Evolutionary conservation across 2,888 invertebrate genomes (phyloP).

Genomic region (Sarcophaga variegata): DNA sequence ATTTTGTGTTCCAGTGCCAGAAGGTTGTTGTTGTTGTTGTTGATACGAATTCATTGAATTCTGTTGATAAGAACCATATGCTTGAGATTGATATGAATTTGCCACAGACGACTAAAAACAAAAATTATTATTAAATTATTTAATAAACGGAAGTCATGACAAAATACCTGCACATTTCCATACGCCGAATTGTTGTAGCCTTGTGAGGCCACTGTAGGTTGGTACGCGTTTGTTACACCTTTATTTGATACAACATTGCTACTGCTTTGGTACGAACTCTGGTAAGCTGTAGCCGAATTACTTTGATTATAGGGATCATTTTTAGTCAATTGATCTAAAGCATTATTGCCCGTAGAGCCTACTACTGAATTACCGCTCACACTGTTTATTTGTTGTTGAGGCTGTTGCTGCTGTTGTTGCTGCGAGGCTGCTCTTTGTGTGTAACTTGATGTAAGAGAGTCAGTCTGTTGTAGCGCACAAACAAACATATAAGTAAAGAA

Average conservation of each 20-base stretch:
- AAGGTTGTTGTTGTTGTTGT: constrained; percentile 76
- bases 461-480: constrained; percentile 73
- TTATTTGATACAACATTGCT: constrained; percentile 76
- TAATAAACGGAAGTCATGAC: neutral
- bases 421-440: constrained; percentile 76
- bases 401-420: constrained; percentile 75
- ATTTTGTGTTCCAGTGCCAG: constrained; percentile 75
- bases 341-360: constrained; percentile 75
- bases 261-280: constrained; percentile 79
- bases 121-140: neutral
- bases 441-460: constrained; percentile 78
- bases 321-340: constrained; percentile 80
- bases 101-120: constrained; percentile 76
- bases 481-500: neutral
- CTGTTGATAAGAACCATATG: constrained; percentile 81
- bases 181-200: constrained; percentile 80
- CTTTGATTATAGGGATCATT: constrained; percentile 81
- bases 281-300: constrained; percentile 76
- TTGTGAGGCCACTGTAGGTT: constrained; percentile 78
- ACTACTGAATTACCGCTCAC: constrained; percentile 70
- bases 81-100: constrained; percentile 80
- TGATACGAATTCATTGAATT: constrained; percentile 81
- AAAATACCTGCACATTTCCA: constrained; percentile 78
- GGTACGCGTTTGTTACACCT: constrained; percentile 77
- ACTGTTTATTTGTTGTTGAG: constrained; percentile 73